A percentile compares a stretch with the other conserved stretches of the same genome.
These are phyloP conservation scores for Tamandua tetradactyla DNA, from an alignment of 2,797 vertebrate genomes.

Conservation along the genomic window DNA sequence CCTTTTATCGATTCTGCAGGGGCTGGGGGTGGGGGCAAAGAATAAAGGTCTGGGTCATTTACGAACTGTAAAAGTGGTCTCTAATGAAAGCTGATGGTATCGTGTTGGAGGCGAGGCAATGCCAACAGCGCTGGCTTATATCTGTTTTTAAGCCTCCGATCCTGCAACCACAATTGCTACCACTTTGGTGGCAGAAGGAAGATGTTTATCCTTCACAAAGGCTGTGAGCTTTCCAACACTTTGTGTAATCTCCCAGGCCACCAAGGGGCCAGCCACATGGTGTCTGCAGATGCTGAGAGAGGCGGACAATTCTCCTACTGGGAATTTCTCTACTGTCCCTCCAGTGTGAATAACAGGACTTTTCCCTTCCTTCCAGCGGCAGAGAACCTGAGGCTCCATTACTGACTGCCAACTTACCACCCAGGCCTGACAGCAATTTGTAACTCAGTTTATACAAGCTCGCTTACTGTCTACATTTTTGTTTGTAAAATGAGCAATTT, in stretches of 20 bases:
- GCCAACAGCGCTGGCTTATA: neutral
- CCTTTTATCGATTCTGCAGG: neutral
- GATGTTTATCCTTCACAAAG: constrained; percentile 81
- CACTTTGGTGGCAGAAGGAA: constrained; percentile 70
- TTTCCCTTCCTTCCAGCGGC: constrained; percentile 69
- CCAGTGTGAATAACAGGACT: constrained; percentile 70
- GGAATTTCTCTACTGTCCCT: constrained; percentile 77
- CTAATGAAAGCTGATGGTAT: neutral
- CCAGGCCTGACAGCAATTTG: constrained; percentile 50
- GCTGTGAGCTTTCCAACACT: constrained; percentile 66
- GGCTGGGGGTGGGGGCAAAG: no score
- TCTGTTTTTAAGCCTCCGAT: constrained; percentile 58
- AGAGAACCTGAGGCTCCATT: neutral
- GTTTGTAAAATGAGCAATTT: constrained; percentile 65
- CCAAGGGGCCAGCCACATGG: constrained; percentile 81
- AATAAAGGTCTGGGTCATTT: neutral
- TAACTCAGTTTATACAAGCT: neutral
- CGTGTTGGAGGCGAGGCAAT: neutral
- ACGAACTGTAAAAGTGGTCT: neutral
- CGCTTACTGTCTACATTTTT: neutral
- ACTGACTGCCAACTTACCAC: constrained; percentile 62
- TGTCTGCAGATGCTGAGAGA: constrained; percentile 77
- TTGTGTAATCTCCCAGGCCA: constrained; percentile 77
- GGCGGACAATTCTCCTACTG: constrained; percentile 79
- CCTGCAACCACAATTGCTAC: constrained; percentile 64